Base-by-base conservation (phyloP, 1,140 invertebrate species). In the Orius laevigatus region DNA sequence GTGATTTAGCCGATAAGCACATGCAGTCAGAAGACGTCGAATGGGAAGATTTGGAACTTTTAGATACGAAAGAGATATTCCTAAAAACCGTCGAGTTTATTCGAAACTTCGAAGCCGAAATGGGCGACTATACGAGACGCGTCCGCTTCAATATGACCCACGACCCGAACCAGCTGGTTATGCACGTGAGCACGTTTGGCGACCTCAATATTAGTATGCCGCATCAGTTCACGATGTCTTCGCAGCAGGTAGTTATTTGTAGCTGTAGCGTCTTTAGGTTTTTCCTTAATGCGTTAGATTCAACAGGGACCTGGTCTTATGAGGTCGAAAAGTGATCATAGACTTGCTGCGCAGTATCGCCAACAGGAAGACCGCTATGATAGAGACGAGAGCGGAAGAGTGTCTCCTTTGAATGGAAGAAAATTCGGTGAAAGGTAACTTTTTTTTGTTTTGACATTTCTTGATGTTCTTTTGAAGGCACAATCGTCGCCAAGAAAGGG, bases 51-150 rank as follows among this genome's bases (percentile, higher is more conserved):
- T 76, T 78, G 47, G 86, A 91, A 62, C 70, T 91, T 25, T 84
- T 93, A 67, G 88, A 92, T 60, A 84, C 87, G 39, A 94, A 93
- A 69, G 88, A 93, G 63, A 87, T 93, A 48, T 93, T 93, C 66
- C 66, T 93, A 1, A 89, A 87, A 64, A 93, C 88, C 3, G 84
- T 88, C 32, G 89, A 94, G 59, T 95, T 93, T 65, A 77, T 94
- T 53, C 72, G 89, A 55, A 91, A 90, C 66, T 92, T 91, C 58
- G 89, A 92, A 61, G 85, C 89, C 58, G 90, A 94, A 65, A 81
- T 81, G 31, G 76, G 81, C 25, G 89, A 94, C 66, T 93, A 90
- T 60, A 80, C 73, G 52, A 72, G 87, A 46, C 76, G 84, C 53
- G 79, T 92, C 18, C 70, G 86, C 50, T 87, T 93, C 64, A 70